Evolutionary conservation across 2,113 vertebrate genomes (phyloP), one percentile per base, ranked within the genome.

Genomic region (Nesoenas mayeri): DNA sequence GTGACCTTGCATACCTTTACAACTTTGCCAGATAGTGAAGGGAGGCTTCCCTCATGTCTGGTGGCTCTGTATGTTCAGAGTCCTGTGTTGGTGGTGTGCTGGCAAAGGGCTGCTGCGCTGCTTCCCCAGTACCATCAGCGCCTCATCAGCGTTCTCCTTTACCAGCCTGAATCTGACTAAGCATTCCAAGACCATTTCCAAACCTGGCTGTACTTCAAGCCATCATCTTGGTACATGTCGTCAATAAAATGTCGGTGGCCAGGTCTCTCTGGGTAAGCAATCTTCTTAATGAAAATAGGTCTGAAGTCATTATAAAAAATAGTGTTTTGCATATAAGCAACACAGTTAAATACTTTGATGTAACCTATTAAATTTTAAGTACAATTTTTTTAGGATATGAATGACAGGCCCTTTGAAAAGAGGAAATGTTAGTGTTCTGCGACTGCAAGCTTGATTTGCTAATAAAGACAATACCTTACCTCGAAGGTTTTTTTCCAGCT

Each of bases 391-490:
- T 51, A 85, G 51, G 17, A 11, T 66, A 18, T 84, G 67, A 94
- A 58, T 94, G 93, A 80, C 90, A 90, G 72, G 28, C 65, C 91
- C 50, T 92, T 94, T 92, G 56, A 66, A 89, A 83, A 94, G 66
- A 94, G 85, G 82, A 97, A 97, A 95, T 53, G 48, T 83, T 85
- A 95, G 74, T 38, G 24, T 62, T 81, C 74, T 85, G 80, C 17
- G 26, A 83, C 73, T 32, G 38, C 88, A 94, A 93, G 89, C 89
- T 95, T 20, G 17, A 96, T 97, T 97, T 97, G 93, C 96, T 98
- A 97, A 97, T 97, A 97, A 97, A 98, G 97, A 98, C 97, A 98
- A 98, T 97, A 96, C 93, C 85, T 98, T 95, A 87, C 90, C 94
- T 94, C 5, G 34, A 97, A 98, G 97, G 94, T 67, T 97, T 96